Base-by-base conservation (phyloP, 2,797 vertebrate genomes). In the Schizopygopsis malacanthus region DNA sequence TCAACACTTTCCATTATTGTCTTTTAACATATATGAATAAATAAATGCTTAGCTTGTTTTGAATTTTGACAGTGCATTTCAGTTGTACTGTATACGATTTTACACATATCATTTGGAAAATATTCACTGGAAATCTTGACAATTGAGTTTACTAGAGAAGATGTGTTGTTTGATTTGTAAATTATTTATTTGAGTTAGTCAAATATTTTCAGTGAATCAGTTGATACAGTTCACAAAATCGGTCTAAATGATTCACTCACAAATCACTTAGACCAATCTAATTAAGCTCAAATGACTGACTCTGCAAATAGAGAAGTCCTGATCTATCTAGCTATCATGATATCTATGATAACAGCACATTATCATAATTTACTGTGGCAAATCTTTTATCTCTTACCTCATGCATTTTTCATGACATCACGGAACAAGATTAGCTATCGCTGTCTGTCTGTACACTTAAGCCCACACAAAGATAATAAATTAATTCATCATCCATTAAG, bases 391-490 rank as follows among this genome's bases (percentile, higher is more conserved):
- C 18, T 9, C 9, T 45, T 82, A n/a, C n/a, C n/a, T 59, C 67
- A 45, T 70, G 25, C 0, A 54, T 86, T 59, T 72, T n/a, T 73
- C 20, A 65, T 72, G 18, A n/a, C n/a, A n/a, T n/a, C n/a, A n/a
- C n/a, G n/a, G n/a, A n/a, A n/a, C n/a, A n/a, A n/a, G n/a, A n/a
- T n/a, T n/a, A n/a, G n/a, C n/a, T n/a, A n/a, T n/a, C 63, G 9
- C 50, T 81, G 33, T 79, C 73, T 71, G 39, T 80, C 67, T 82
- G 67, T 39, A 25, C 69, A 78, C 54, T 63, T 37, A 18, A 75
- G n/a, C 70, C 52, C 39, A 45, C 25, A 45, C 16, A 61, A 56
- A 45, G 16, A 33, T 63, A 83, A 73, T 75, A 8, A 45, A 63
- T 61, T 25, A 73, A 39, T 75, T 63, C 20, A 63, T 63, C 20